Conservation (phyloP, 2,888 invertebrate genomes). For the Mesochorus sp. region DNA sequence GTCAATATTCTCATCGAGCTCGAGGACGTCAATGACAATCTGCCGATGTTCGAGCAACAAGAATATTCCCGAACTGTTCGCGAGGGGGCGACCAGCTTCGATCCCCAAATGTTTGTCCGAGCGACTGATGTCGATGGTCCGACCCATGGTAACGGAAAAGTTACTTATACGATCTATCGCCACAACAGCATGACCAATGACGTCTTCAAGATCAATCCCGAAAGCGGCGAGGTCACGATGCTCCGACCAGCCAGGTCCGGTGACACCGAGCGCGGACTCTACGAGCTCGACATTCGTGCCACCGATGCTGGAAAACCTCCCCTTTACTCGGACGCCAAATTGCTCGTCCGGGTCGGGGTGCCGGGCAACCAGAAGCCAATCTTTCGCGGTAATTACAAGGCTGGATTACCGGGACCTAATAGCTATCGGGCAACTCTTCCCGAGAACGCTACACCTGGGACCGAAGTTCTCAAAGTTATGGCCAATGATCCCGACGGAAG, state of each 20-base stretch:
- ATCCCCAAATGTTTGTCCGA: constrained; percentile 90
- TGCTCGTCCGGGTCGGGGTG: constrained; percentile 89
- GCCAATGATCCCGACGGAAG: constrained; percentile 92
- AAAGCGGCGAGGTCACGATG: constrained; percentile 88
- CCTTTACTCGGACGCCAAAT: constrained; percentile 86
- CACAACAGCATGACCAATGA: constrained; percentile 87
- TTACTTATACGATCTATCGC: constrained; percentile 87
- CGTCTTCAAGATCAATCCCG: constrained; percentile 85
- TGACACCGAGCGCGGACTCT: constrained; percentile 89
- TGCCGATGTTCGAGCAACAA: constrained; percentile 87
- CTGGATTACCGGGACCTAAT: constrained; percentile 85
- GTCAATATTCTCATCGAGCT: constrained; percentile 89
- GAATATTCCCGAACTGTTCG: constrained; percentile 90
- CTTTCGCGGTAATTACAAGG: constrained; percentile 89
- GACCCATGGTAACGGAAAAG: constrained; percentile 87
- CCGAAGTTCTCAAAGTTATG: constrained; percentile 87
- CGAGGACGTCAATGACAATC: constrained; percentile 90
- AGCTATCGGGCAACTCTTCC: constrained; percentile 88
- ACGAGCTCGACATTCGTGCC: constrained; percentile 87
- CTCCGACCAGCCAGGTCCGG: constrained; percentile 86
- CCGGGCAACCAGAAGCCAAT: constrained; percentile 91
- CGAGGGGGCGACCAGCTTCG: constrained; percentile 89
- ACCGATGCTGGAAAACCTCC: constrained; percentile 89
- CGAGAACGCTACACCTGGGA: constrained; percentile 88
- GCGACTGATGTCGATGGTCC: constrained; percentile 91